Percentiles rank a stretch among this genome's conserved stretches.
These are phyloP conservation scores for Cyprinodon brontotheroides DNA, from an alignment of 2,113 vertebrate species.

Conservation along the genomic window DNA sequence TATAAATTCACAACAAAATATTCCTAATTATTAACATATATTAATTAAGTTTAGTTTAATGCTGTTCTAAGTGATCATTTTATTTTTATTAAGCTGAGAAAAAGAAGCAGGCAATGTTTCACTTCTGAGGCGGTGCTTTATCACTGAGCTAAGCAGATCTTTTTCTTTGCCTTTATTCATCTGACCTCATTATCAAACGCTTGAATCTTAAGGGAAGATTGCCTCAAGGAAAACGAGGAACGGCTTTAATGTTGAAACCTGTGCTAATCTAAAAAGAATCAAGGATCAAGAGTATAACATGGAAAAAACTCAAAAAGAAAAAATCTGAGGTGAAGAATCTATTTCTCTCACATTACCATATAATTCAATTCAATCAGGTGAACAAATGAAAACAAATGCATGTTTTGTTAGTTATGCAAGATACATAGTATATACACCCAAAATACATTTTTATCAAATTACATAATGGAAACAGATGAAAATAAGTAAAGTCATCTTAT, in stretches of 20 bases:
- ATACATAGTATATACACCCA: too few species aligned
- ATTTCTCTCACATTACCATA: not conserved
- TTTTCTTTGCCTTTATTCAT: constrained; percentile 14
- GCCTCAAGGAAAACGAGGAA: constrained; percentile 45
- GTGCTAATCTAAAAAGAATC: constrained; percentile 21
- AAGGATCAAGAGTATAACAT: constrained; percentile 25
- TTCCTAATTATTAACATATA: too few species aligned
- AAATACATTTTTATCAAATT: too few species aligned
- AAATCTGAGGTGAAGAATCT: not conserved
- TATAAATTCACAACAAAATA: too few species aligned
- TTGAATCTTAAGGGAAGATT: constrained; percentile 33
- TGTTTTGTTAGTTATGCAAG: too few species aligned
- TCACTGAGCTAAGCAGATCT: constrained; percentile 24
- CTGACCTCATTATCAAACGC: constrained; percentile 59
- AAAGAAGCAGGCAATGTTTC: not conserved
- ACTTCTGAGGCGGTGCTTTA: constrained; percentile 10
- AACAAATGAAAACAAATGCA: too few species aligned
- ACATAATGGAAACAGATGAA: too few species aligned
- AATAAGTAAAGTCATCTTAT: too few species aligned
- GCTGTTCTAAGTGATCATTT: not conserved
- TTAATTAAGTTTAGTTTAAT: not conserved
- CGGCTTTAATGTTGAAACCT: constrained; percentile 39
- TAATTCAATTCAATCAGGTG: not conserved
- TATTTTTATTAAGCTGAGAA: not conserved
- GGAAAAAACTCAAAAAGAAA: constrained; percentile 11